Evolutionary conservation across 2,113 vertebrate genomes (phyloP).

Genomic region (Leptobrachium leishanense): DNA sequence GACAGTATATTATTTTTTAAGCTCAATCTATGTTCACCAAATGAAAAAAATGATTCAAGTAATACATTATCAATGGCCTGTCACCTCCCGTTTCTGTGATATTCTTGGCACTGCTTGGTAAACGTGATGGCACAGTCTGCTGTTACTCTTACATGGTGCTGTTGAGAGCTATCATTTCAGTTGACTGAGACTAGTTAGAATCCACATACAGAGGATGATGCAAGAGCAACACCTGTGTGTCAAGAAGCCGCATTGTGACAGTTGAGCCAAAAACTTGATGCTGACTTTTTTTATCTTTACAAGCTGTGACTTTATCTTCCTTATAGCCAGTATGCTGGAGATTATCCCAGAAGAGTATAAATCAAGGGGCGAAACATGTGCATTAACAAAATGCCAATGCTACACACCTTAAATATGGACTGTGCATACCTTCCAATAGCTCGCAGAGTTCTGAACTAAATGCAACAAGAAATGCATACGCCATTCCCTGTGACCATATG

Average conservation of each 20-base stretch:
- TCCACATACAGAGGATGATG: conserved; percentile 6
- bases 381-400: conserved; percentile 61
- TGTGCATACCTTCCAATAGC: conserved; percentile 58
- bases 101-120: no score
- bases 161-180: neutral
- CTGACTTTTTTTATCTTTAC: conserved; percentile 71
- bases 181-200: neutral
- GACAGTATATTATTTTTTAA: no score
- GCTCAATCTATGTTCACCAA: no score
- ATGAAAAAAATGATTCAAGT: no score
- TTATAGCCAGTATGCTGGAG: conserved; percentile 58
- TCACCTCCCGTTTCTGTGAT: no score
- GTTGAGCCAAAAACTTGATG: conserved; percentile 19
- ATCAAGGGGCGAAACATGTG: conserved; percentile 31
- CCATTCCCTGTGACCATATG: conserved; percentile 63
- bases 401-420: conserved; percentile 63
- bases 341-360: conserved; percentile 54
- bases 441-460: conserved; percentile 49
- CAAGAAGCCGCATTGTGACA: conserved; percentile 46
- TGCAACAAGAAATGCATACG: conserved; percentile 57
- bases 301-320: conserved; percentile 76
- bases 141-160: no score
- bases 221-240: conserved; percentile 52
- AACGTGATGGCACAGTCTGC: no score
- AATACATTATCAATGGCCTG: no score